phyloP scores from a whole-genome alignment of 1,140 invertebrate species.

The Drosophila funebris region DNA sequence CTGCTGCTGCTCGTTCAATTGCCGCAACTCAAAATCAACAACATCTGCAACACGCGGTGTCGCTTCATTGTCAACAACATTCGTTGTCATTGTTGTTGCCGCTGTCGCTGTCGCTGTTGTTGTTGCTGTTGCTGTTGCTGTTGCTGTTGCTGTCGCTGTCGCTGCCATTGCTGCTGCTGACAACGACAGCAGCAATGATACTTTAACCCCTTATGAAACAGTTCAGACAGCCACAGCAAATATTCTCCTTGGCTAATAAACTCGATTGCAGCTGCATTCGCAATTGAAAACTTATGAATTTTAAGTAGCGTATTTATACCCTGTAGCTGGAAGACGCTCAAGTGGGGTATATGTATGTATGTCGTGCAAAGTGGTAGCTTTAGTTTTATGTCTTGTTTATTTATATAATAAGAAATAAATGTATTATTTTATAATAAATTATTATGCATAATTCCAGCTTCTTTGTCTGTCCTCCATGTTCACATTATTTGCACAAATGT shows the following conservation, averaged over 20 bases:
- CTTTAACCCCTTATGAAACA: constrained; percentile 14
- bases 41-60: constrained; percentile 38
- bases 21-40: constrained; percentile 41
- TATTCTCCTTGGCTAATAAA: background rate
- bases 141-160: background rate
- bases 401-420: too few species aligned
- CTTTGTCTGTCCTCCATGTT: too few species aligned
- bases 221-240: background rate
- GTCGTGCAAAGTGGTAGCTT: too few species aligned
- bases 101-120: background rate
- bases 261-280: background rate
- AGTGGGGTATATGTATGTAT: too few species aligned
- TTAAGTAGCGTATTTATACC: background rate
- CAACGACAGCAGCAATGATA: constrained; percentile 13
- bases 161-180: background rate
- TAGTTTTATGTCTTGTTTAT: too few species aligned
- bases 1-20: constrained; percentile 21
- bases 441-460: too few species aligned
- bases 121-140: constrained; percentile 13
- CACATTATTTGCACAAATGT: too few species aligned
- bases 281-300: background rate
- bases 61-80: constrained; percentile 40
- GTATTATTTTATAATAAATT: too few species aligned
- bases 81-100: background rate
- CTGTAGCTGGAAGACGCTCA: background rate